phyloP scores from a whole-genome alignment of 2,797 vertebrate genomes.

The Sphenopsis melanotis region DNA sequence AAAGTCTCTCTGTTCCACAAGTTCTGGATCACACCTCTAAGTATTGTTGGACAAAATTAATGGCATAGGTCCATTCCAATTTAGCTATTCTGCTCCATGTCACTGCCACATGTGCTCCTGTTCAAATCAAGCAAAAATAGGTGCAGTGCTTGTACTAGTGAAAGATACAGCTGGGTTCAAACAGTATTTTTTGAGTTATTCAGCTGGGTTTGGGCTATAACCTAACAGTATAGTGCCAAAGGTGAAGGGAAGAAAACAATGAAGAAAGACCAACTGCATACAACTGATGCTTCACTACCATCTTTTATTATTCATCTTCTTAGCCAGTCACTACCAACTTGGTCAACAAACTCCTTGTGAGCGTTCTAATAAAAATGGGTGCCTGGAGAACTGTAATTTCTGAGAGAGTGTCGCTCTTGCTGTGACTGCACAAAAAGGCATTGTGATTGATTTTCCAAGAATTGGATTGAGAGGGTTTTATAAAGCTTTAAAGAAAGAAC shows the following conservation, averaged over 20 bases:
- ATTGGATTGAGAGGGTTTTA: neutral
- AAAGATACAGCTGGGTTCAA: neutral
- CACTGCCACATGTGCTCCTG: neutral
- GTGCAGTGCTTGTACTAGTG: neutral
- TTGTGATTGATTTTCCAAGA: neutral
- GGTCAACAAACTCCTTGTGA: neutral
- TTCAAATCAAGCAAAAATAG: neutral
- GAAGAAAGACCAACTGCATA: neutral
- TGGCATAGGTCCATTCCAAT: neutral
- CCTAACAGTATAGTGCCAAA: neutral
- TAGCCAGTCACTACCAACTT: neutral
- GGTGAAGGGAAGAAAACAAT: neutral
- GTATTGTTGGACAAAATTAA: neutral
- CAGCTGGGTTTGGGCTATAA: neutral
- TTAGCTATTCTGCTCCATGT: neutral
- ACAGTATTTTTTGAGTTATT: neutral
- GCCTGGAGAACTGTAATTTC: neutral
- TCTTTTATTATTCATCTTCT: neutral
- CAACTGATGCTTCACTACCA: neutral
- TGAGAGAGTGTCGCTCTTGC: neutral
- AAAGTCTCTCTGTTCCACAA: neutral
- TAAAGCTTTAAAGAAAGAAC: neutral
- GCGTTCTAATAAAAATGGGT: neutral
- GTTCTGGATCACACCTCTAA: neutral
- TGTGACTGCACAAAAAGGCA: neutral